Evolutionary conservation across 2,888 invertebrate genomes (phyloP), one percentile per base, ranked within the genome.

Genomic region (Cataglyphis altisquamis): DNA sequence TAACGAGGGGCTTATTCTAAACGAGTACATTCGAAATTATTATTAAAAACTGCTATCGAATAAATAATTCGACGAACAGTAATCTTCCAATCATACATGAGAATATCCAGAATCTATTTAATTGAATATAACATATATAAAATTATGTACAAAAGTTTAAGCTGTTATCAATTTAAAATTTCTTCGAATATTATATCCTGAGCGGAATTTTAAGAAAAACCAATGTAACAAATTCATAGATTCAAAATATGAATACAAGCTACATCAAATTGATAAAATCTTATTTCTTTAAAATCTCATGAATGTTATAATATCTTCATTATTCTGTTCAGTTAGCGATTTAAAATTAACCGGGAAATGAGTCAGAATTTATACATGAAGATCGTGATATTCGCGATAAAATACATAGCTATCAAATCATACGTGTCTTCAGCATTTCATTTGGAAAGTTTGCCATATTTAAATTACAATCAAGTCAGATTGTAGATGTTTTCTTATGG

Each of bases 331-430:
- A 0, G 9, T 25, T 62, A 29, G 18, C 39, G 8, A 70, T 72
- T 60, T 62, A 70, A 72, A 80, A 80, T 60, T 70, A 80, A 70
- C 36, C n/a, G n/a, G 9, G 36, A 60, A n/a, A n/a, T 78, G 45
- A 78, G 29, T 60, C 57, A 78, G 36, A 60, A 32, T 15, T 25
- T 6, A 66, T 29, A 29, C 15, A 10, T 4, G 18, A 25, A 48
- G n/a, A 4, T n/a, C n/a, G 48, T 15, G 1, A 15, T 15, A 21
- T 39, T 41, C 1, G 39, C 64, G 39, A 64, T 21, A n/a, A 21
- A 63, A 32, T 0, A 36, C 12, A 39, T 39, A 48, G 18, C 10
- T 48, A 48, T n/a, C 1, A 15, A 18, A 45, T 25, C 29, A 48
- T 52, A 41, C 45, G 45, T 62, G 18, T 9, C n/a, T 3, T 78